Percentiles rank a stretch among this genome's conserved stretches.
phyloP scores from a whole-genome alignment of 2,888 invertebrate species.

The Ochropacha duplaris region DNA sequence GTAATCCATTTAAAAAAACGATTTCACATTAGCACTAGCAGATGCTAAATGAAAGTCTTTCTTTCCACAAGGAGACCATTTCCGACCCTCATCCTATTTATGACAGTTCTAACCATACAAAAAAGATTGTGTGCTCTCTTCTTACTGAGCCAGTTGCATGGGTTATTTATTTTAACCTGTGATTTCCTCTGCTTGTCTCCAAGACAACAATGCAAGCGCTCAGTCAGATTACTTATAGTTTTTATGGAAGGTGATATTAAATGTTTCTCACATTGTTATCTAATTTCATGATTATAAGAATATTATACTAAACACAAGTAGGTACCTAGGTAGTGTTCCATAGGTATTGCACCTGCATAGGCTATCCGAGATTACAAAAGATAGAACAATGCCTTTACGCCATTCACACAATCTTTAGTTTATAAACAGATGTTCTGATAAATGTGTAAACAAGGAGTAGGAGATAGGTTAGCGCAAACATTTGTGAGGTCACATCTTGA shows the following conservation, averaged over 20 bases:
- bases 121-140: neutral
- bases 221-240: neutral
- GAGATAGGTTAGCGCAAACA: neutral
- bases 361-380: neutral
- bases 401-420: neutral
- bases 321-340: no score
- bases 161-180: conserved; percentile 18
- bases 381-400: neutral
- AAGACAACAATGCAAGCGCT: neutral
- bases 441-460: neutral
- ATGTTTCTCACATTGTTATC: no score
- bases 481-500: conserved; percentile 1
- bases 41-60: neutral
- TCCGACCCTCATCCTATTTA: no score
- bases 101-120: neutral
- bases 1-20: no score
- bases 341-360: neutral
- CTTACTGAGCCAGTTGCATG: neutral
- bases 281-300: no score
- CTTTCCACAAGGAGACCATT: neutral
- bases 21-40: neutral
- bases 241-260: neutral
- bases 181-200: conserved; percentile 26
- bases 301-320: no score
- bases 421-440: neutral